Evolutionary conservation across 2,797 vertebrate species (phyloP).

Genomic region (Muscicapa comitata): DNA sequence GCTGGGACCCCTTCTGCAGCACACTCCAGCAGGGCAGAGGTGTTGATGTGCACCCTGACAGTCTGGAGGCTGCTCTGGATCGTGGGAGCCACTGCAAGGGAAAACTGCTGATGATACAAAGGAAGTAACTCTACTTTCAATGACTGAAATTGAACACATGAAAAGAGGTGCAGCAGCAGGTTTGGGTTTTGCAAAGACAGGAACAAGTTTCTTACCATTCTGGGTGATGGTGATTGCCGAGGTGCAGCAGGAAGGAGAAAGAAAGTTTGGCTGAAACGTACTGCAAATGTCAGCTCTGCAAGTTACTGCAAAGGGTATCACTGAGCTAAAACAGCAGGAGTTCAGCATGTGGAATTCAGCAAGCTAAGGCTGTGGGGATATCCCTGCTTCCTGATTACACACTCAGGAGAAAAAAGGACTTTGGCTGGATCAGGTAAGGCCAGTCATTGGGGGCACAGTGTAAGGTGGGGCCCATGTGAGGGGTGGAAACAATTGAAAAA

Average conservation of each 20-base stretch:
- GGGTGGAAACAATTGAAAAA: neutral
- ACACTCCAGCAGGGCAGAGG: constrained; percentile 83
- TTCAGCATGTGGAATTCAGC: neutral
- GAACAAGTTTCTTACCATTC: neutral
- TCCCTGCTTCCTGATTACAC: neutral
- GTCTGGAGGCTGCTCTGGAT: constrained; percentile 81
- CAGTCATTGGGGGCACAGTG: neutral
- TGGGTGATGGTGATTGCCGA: neutral
- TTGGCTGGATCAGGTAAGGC: neutral
- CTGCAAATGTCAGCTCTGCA: neutral
- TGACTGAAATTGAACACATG: neutral
- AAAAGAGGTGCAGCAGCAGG: neutral
- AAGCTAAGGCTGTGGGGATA: neutral
- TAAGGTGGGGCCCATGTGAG: neutral
- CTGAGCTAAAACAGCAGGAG: neutral
- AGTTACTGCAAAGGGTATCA: neutral
- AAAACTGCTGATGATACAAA: neutral
- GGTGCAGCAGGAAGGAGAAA: neutral
- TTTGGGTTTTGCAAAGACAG: neutral
- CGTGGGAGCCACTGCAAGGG: constrained; percentile 82
- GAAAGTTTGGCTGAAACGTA: neutral
- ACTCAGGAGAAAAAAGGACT: neutral
- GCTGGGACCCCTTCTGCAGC: constrained; percentile 83
- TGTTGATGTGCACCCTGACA: constrained; percentile 75
- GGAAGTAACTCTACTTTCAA: neutral